These are phyloP conservation scores for Rhipidura dahli DNA, from an alignment of 2,113 vertebrate genomes.

Conservation along the genomic window DNA sequence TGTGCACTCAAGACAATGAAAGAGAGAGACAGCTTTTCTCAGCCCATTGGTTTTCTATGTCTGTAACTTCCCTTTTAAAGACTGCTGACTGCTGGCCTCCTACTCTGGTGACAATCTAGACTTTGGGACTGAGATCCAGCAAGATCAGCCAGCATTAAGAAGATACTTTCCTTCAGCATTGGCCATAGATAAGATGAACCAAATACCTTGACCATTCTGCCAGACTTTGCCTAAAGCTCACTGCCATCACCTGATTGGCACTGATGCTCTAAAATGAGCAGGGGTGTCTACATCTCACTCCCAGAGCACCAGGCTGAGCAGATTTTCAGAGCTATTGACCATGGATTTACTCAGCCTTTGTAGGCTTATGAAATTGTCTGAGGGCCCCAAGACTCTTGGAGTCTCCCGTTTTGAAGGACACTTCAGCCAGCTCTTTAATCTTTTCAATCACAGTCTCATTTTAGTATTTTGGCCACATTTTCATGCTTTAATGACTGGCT, in stretches of 20 bases:
- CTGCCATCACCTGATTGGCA: neutral
- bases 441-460: conserved; percentile 46
- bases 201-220: neutral
- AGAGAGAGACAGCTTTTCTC: neutral
- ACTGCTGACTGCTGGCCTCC: neutral
- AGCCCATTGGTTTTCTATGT: neutral
- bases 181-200: neutral
- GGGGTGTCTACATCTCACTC: neutral
- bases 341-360: conserved; percentile 29
- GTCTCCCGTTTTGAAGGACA: conserved; percentile 13
- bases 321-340: neutral
- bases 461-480: conserved; percentile 49
- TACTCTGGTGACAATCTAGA: neutral
- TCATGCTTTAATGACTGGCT: conserved; percentile 38
- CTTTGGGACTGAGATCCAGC: neutral
- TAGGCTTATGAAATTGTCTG: conserved; percentile 2
- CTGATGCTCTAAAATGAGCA: neutral
- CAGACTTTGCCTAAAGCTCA: neutral
- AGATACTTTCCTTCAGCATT: neutral
- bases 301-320: neutral
- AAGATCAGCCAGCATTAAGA: neutral
- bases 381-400: neutral
- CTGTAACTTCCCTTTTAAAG: neutral
- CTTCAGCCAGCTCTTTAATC: conserved; percentile 50
- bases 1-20: neutral